Conservation (phyloP, 2,888 invertebrate species). For the Drosophila longiperda region DNA sequence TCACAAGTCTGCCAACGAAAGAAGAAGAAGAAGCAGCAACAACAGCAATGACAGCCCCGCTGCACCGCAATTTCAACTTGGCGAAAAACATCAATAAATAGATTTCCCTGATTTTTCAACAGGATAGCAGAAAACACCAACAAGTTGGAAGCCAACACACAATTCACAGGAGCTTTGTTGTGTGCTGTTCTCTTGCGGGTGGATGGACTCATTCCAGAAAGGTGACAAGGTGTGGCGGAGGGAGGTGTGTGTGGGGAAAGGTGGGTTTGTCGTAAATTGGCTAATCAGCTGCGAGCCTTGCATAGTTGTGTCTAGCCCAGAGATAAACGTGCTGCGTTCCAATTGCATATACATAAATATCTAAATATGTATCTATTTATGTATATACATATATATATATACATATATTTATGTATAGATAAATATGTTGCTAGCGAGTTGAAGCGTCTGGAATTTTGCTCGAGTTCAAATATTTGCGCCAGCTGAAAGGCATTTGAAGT, state of each 20-base stretch:
- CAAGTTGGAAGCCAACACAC: constrained; percentile 17
- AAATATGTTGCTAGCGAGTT: background rate
- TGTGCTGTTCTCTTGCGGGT: background rate
- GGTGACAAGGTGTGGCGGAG: background rate
- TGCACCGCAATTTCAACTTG: constrained; percentile 23
- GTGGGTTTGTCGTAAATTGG: background rate
- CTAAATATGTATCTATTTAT: background rate
- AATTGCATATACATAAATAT: constrained; percentile 5
- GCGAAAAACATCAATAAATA: constrained; percentile 83
- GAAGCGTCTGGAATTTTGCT: constrained; percentile 14
- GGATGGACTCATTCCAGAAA: background rate
- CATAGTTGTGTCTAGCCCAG: constrained; percentile 25
- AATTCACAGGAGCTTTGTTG: constrained; percentile 18
- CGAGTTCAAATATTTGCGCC: constrained; percentile 36
- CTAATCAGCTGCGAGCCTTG: constrained; percentile 34
- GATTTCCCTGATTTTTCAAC: constrained; percentile 84
- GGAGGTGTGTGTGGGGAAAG: no score
- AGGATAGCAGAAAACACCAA: constrained; percentile 71
- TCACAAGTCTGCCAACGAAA: constrained; percentile 27
- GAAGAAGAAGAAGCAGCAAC: background rate
- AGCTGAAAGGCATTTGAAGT: constrained; percentile 6
- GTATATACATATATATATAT: background rate
- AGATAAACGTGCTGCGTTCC: constrained; percentile 7
- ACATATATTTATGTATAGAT: background rate
- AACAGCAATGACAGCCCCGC: background rate